phyloP scores from a whole-genome alignment of 2,797 vertebrate species.

The Euphonia xanthogaster region DNA sequence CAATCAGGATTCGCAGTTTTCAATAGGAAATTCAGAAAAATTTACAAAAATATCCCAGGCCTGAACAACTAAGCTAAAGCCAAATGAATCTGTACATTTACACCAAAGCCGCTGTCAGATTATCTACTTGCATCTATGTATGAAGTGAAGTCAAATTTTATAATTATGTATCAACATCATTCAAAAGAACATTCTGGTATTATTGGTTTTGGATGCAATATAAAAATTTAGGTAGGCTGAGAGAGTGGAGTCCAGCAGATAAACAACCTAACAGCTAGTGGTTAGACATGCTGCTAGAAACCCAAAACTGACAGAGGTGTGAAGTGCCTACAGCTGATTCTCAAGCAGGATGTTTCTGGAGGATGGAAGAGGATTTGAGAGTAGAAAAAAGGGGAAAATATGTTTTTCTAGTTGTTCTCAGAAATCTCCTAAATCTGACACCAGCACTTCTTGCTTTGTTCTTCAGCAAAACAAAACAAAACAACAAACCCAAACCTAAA shows the following conservation, averaged over 20 bases:
- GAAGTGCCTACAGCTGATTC: not conserved
- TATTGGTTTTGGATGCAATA: not conserved
- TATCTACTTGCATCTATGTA: not conserved
- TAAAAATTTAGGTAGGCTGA: not conserved
- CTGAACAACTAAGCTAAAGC: not conserved
- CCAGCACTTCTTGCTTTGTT: constrained; percentile 31
- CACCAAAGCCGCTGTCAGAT: not conserved
- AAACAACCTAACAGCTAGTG: not conserved
- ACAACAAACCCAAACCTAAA: not conserved
- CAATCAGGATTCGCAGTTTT: not conserved
- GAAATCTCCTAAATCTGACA: constrained; percentile 30
- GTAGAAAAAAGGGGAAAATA: not conserved
- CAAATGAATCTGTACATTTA: not conserved
- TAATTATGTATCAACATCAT: not conserved
- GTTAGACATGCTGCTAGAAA: not conserved
- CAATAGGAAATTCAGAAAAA: not conserved
- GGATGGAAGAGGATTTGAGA: not conserved
- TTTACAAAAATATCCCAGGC: not conserved
- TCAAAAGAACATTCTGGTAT: not conserved
- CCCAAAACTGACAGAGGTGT: not conserved
- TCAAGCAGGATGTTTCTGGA: not conserved
- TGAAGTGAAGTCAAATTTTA: not conserved
- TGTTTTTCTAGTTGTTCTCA: not conserved
- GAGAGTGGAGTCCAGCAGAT: not conserved
- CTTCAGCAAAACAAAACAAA: constrained; percentile 6